Percentiles rank a stretch among this genome's conserved stretches.
Conservation (phyloP, 1,140 invertebrate genomes). For the Monomorium pharaonis region DNA sequence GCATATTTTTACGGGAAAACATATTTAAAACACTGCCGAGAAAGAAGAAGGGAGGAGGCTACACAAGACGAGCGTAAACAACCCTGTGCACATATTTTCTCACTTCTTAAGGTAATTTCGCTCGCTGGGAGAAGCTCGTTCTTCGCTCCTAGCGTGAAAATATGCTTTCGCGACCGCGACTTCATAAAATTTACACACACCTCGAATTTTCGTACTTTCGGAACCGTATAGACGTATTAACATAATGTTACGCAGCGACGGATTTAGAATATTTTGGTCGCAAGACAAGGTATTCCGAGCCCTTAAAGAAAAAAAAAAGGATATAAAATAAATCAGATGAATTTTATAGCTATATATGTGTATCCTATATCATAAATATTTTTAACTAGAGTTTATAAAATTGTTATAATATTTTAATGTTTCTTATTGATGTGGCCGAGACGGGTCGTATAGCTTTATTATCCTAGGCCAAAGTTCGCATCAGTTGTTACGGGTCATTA, state of each 20-base stretch:
- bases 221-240: constrained; percentile 24
- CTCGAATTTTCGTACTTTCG: constrained; percentile 43
- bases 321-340: constrained; percentile 36
- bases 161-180: constrained; percentile 38
- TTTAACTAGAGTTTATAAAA: constrained; percentile 46
- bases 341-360: constrained; percentile 43
- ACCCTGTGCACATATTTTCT: constrained; percentile 54
- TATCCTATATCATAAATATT: constrained; percentile 21
- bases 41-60: neutral
- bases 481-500: constrained; percentile 45
- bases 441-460: constrained; percentile 16
- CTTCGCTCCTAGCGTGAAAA: constrained; percentile 51
- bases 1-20: constrained; percentile 41
- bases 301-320: neutral
- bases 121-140: constrained; percentile 16
- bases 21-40: constrained; percentile 49
- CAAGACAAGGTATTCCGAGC: neutral
- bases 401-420: constrained; percentile 43
- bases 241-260: constrained; percentile 22
- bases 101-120: constrained; percentile 58
- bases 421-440: constrained; percentile 34
- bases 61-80: constrained; percentile 41
- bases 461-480: constrained; percentile 21
- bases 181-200: constrained; percentile 39
- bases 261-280: constrained; percentile 22